Conservation (phyloP, 2,888 invertebrate genomes). For the Ochlodes sylvanus region DNA sequence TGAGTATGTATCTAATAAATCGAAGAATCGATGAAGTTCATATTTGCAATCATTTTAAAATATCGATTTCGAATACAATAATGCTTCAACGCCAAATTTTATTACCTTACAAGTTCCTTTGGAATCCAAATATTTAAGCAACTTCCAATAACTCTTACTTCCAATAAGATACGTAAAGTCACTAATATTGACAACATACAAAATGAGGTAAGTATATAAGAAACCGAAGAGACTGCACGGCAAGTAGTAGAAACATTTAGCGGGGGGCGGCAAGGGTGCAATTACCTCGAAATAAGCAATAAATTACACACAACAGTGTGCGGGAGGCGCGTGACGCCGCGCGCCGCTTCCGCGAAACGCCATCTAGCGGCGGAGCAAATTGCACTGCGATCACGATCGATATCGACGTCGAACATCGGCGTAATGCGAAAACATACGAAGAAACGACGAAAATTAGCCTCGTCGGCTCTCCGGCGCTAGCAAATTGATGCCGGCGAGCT, state of each 20-base stretch:
- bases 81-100: not conserved
- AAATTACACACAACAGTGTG: slow-evolving; percentile 61
- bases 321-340: slow-evolving; percentile 72
- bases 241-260: slow-evolving; percentile 61
- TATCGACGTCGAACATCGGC: slow-evolving; percentile 49
- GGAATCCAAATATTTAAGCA: not conserved
- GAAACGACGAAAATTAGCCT: slow-evolving; percentile 38
- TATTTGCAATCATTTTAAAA: too few species aligned
- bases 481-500: slow-evolving; percentile 34
- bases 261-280: slow-evolving; percentile 68
- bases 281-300: slow-evolving; percentile 73
- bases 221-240: slow-evolving; percentile 49
- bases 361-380: slow-evolving; percentile 72
- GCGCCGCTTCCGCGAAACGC: slow-evolving; percentile 75
- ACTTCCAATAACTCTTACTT: not conserved
- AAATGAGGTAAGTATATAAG: slow-evolving; percentile 43
- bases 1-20: too few species aligned
- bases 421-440: slow-evolving; percentile 38
- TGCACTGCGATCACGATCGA: slow-evolving; percentile 75
- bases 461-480: slow-evolving; percentile 29
- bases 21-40: too few species aligned
- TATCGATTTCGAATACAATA: not conserved
- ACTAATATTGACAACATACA: slow-evolving; percentile 32
- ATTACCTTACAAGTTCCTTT: too few species aligned
- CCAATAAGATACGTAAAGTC: slow-evolving; percentile 23